Evolutionary conservation across 1,140 invertebrate genomes (phyloP).

Genomic region (Melanaphis sacchari): DNA sequence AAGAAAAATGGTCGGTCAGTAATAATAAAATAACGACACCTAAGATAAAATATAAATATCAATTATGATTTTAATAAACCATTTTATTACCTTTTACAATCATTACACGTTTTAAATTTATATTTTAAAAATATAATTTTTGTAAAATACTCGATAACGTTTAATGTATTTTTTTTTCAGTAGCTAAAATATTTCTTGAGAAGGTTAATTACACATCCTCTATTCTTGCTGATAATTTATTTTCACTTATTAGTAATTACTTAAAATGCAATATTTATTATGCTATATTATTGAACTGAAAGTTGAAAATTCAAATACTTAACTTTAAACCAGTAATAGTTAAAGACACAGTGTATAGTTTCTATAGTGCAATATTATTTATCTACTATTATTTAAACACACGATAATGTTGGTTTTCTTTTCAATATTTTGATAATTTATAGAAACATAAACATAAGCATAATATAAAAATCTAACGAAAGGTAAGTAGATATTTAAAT

Average conservation of each 20-base stretch:
- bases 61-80: too few relatives aligned
- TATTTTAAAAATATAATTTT: too few relatives aligned
- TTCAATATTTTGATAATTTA: background rate
- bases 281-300: background rate
- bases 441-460: background rate
- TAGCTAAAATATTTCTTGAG: too few relatives aligned
- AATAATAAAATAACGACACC: too few relatives aligned
- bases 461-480: background rate
- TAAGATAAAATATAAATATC: too few relatives aligned
- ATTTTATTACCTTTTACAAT: too few relatives aligned
- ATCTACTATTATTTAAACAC: background rate
- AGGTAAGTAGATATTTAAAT: background rate
- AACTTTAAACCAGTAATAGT: background rate
- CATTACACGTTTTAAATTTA: too few relatives aligned
- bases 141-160: too few relatives aligned
- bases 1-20: too few relatives aligned
- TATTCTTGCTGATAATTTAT: background rate
- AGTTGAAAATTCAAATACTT: background rate
- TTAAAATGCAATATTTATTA: background rate
- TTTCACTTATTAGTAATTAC: background rate
- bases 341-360: background rate
- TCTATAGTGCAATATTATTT: background rate
- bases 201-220: too few relatives aligned
- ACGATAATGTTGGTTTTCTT: background rate
- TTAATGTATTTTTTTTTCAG: too few relatives aligned